These are phyloP conservation scores for Oxyruncus cristatus DNA, from an alignment of 2,113 vertebrate genomes.

Conservation along the genomic window DNA sequence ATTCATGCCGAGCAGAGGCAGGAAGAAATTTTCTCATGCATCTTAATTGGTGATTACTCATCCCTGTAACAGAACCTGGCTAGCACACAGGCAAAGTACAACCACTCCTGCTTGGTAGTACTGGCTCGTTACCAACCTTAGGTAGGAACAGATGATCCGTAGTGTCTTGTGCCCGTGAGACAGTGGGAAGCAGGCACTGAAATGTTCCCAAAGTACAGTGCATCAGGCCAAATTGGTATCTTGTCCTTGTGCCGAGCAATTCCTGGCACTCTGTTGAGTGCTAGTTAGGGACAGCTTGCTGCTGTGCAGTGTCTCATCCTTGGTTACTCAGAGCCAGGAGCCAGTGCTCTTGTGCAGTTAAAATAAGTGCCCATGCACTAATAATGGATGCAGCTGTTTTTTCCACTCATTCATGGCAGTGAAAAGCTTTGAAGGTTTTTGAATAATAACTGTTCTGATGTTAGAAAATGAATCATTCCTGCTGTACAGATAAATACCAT, in stretches of 20 bases:
- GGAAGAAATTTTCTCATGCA: neutral
- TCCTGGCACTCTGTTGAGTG: neutral
- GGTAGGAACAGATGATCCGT: neutral
- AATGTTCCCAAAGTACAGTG: neutral
- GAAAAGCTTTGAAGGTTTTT: neutral
- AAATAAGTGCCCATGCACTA: neutral
- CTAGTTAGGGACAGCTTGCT: neutral
- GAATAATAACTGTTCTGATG: neutral
- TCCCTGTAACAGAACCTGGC: neutral
- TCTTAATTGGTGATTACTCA: neutral
- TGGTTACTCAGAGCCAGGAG: neutral
- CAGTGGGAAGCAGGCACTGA: neutral
- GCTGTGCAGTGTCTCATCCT: neutral
- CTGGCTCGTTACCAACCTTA: neutral
- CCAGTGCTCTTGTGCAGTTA: neutral
- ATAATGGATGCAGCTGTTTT: neutral
- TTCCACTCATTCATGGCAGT: neutral
- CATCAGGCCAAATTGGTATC: neutral
- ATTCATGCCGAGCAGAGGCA: neutral
- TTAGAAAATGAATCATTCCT: neutral
- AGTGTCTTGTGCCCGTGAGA: neutral
- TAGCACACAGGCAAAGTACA: neutral
- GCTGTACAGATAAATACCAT: neutral
- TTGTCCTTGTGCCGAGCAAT: neutral
- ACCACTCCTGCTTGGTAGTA: neutral